Percentiles rank a stretch among this genome's conserved stretches.
Conservation (phyloP, 2,113 vertebrate species). For the Amblyornis subalaris region DNA sequence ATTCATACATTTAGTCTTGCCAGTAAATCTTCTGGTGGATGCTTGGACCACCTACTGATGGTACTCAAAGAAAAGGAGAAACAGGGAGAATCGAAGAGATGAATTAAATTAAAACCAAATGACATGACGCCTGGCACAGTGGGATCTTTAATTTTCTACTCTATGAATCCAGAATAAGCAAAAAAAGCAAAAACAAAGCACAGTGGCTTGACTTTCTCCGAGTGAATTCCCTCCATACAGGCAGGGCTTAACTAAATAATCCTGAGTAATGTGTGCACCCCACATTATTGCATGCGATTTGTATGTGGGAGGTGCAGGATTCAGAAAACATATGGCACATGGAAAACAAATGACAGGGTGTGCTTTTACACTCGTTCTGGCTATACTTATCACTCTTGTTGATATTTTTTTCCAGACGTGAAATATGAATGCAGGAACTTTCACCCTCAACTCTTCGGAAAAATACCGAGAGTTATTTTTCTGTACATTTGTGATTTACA, state of each 20-base stretch:
- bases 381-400: constrained; percentile 57
- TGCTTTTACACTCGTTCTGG: constrained; percentile 58
- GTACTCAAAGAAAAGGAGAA: constrained; percentile 30
- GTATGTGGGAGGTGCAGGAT: constrained; percentile 67
- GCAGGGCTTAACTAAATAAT: constrained; percentile 53
- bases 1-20: constrained; percentile 58
- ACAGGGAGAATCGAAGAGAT: constrained; percentile 29
- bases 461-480: neutral
- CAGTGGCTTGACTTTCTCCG: constrained; percentile 28
- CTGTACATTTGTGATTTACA: constrained; percentile 39
- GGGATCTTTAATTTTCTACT: constrained; percentile 52
- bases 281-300: constrained; percentile 59
- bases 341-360: constrained; percentile 64
- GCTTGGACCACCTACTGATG: constrained; percentile 63
- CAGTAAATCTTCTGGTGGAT: constrained; percentile 68
- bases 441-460: constrained; percentile 38
- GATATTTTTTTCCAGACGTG: constrained; percentile 44
- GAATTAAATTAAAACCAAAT: constrained; percentile 67
- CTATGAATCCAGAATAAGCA: constrained; percentile 48
- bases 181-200: constrained; percentile 16
- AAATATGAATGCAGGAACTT: constrained; percentile 53
- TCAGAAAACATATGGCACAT: constrained; percentile 68
- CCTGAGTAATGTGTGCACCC: constrained; percentile 54
- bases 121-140: constrained; percentile 38
- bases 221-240: constrained; percentile 24